These are phyloP conservation scores for Hirtodrosophila trivittata DNA, from an alignment of 2,888 invertebrate species.

Conservation along the genomic window DNA sequence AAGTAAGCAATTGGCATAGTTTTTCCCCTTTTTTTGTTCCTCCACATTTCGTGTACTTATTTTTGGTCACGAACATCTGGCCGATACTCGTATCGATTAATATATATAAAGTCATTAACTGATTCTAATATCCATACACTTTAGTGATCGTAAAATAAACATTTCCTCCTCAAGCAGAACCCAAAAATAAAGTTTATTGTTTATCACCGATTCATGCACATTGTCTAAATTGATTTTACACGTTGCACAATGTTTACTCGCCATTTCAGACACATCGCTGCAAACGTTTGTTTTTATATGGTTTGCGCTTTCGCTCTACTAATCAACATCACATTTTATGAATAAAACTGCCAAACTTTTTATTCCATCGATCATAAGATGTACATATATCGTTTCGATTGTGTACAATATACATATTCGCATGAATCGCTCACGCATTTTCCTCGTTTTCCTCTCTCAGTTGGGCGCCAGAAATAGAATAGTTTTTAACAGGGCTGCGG, in stretches of 20 bases:
- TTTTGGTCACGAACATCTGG: slow-evolving; percentile 55
- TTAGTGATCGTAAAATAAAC: slow-evolving; percentile 67
- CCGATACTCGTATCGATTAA: slow-evolving; percentile 47
- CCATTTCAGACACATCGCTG: slow-evolving; percentile 22
- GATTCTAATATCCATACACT: slow-evolving; percentile 62
- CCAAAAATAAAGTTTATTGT: slow-evolving; percentile 56
- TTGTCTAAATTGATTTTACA: slow-evolving; percentile 58
- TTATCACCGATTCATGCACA: slow-evolving; percentile 58
- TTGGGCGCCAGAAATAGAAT: slow-evolving; percentile 32
- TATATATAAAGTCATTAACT: slow-evolving; percentile 66
- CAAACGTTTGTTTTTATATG: slow-evolving; percentile 37
- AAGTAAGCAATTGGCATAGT: slow-evolving; percentile 59
- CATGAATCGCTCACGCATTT: slow-evolving; percentile 27
- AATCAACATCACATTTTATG: slow-evolving; percentile 42
- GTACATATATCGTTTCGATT: slow-evolving; percentile 51
- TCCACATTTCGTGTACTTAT: slow-evolving; percentile 13
- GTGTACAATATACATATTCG: slow-evolving; percentile 12
- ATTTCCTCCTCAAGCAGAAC: slow-evolving; percentile 36
- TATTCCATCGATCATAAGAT: slow-evolving; percentile 66
- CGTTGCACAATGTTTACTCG: slow-evolving; percentile 46
- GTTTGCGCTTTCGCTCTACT: slow-evolving; percentile 10
- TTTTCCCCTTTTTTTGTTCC: not conserved
- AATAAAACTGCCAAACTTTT: slow-evolving; percentile 63
- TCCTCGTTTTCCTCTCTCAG: not conserved
- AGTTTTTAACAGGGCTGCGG: slow-evolving; percentile 47